Percentiles rank a stretch among this genome's conserved stretches.
phyloP scores from a whole-genome alignment of 2,888 invertebrate species.

The Habroteleia sp. region DNA sequence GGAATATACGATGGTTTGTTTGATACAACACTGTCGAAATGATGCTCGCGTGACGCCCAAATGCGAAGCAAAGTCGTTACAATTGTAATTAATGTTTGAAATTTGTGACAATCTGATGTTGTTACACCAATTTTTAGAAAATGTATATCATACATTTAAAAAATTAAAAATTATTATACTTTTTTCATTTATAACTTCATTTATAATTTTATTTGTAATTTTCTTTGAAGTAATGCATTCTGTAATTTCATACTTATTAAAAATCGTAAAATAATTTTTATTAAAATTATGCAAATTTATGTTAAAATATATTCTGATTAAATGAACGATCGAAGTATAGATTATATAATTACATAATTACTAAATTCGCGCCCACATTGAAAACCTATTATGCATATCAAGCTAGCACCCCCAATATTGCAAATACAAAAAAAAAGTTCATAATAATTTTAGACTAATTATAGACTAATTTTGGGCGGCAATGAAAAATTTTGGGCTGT shows the following conservation, averaged over 20 bases:
- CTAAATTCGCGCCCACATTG: slow-evolving; percentile 18
- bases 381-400: too few species aligned
- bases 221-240: too few species aligned
- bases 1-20: slow-evolving; percentile 24
- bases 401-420: too few species aligned
- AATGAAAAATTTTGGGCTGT: too few species aligned
- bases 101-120: slow-evolving; percentile 13
- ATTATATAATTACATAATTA: slow-evolving; percentile 10
- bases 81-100: slow-evolving; percentile 29
- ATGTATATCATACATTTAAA: too few species aligned
- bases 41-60: slow-evolving; percentile 42
- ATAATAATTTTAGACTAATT: too few species aligned
- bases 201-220: too few species aligned
- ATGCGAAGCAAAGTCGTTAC: slow-evolving; percentile 33
- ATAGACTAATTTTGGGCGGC: too few species aligned
- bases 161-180: not conserved
- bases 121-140: slow-evolving; percentile 20
- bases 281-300: slow-evolving; percentile 7
- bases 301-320: slow-evolving; percentile 2
- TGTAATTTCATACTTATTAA: too few species aligned
- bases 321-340: not conserved
- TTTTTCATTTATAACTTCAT: not conserved
- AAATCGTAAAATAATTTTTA: not conserved
- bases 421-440: too few species aligned
- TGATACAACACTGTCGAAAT: slow-evolving; percentile 36